Base-by-base conservation (phyloP, 2,113 vertebrate genomes). In the Perca schrenkii region DNA sequence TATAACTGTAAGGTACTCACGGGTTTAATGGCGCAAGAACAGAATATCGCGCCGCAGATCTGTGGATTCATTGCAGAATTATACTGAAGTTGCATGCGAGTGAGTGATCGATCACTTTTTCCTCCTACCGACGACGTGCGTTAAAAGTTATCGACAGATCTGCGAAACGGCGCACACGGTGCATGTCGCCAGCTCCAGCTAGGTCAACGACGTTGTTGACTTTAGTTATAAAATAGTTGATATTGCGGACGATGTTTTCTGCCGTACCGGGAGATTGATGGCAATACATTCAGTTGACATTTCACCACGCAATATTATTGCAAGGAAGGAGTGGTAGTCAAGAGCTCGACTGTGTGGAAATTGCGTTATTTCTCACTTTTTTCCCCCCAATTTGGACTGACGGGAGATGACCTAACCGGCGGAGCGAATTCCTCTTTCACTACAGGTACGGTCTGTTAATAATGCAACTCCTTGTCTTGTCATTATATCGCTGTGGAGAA, bases 1-100 rank as follows among this genome's bases (percentile, higher is more conserved):
- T 90, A 91, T 93, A 94, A 94, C 93, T 92, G 92, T 84, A 85
- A 84, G 63, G 77, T 76, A 63, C 82, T 81, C 79, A 49, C 79
- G 54, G 68, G 21, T 83, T 77, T 80, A 74, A 82, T 68, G 80
- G 86, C 86, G 80, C 85, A 77, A 61, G 11, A 57, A 50, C 25
- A 4, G 62, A 66, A 28, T 31, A 17, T 49, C 25, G 56, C 68
- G 43, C 54, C 47, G 19, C 49, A 19, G 40, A 69, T 70, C 47
- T 68, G 58, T 69, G 67, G 50, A 54, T 60, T 66, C 47, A 1
- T 52, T 10, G 65, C 47, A 89, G 86, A 86, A 86, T 80, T 56
- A 66, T 63, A 1, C 31, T 6, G 56, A 68, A 43, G 60, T 56
- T 12, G 6, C 6, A 19, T 79, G 21, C 46, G 17, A 65, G n/a